Evolutionary conservation across 2,797 vertebrate genomes (phyloP).

Genomic region (Megalops cyprinoides): DNA sequence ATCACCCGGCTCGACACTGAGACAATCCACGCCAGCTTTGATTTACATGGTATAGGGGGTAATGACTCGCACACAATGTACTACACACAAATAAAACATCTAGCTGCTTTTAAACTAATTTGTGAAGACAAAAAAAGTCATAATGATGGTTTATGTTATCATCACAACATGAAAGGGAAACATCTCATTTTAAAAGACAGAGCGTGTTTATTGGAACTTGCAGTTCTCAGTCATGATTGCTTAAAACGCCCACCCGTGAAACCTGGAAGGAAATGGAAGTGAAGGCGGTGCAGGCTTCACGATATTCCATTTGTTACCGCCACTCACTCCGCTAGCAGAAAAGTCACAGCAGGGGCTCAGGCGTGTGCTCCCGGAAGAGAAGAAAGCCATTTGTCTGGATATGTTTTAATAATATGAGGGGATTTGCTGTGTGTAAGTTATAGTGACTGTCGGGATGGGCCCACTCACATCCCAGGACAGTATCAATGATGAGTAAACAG

Average conservation of each 20-base stretch:
- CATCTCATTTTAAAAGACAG: background rate
- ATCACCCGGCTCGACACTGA: slow-evolving; percentile 66
- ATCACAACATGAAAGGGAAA: background rate
- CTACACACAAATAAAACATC: too few species aligned
- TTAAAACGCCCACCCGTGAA: background rate
- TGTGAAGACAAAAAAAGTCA: too few species aligned
- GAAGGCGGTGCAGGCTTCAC: background rate
- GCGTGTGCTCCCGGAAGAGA: too few species aligned
- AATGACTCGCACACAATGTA: too few species aligned
- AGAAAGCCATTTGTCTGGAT: too few species aligned
- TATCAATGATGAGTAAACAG: slow-evolving; percentile 55
- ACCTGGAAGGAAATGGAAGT: background rate
- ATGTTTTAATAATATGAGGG: too few species aligned
- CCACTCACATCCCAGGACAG: slow-evolving; percentile 51
- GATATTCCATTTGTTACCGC: background rate
- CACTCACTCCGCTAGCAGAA: slow-evolving; percentile 30
- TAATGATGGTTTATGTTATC: background rate
- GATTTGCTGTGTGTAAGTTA: too few species aligned
- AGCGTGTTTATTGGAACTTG: background rate
- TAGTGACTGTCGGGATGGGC: too few species aligned
- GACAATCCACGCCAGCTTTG: slow-evolving; percentile 54
- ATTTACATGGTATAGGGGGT: slow-evolving; percentile 42
- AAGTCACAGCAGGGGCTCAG: too few species aligned
- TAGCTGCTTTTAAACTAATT: too few species aligned
- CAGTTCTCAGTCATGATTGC: background rate